Percentiles rank a stretch among this genome's conserved stretches.
Conservation (phyloP, 2,888 invertebrate species). For the Agrypnus murinus region DNA sequence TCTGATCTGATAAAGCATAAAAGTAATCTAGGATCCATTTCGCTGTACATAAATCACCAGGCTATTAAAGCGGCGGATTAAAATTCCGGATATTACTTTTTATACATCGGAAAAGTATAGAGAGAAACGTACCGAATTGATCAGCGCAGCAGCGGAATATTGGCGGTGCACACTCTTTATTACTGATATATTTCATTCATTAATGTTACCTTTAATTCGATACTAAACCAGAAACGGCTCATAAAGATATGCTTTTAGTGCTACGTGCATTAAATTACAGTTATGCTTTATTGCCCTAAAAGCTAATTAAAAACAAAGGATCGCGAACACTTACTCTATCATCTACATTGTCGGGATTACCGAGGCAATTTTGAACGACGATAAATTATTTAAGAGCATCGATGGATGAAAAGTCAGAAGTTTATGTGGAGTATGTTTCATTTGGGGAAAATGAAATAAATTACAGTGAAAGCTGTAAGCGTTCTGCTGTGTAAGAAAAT, state of each 20-base stretch:
- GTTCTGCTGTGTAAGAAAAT: too few relatives aligned
- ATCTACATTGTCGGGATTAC: constrained; percentile 34
- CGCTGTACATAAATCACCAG: constrained; percentile 45
- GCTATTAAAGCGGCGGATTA: constrained; percentile 48
- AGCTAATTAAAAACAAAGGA: constrained; percentile 50
- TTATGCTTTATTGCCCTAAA: constrained; percentile 49
- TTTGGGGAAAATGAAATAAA: too few relatives aligned
- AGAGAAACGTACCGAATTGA: constrained; percentile 40
- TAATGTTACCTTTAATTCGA: constrained; percentile 52
- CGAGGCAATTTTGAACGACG: constrained; percentile 16
- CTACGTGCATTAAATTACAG: constrained; percentile 47
- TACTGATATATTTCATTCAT: constrained; percentile 51
- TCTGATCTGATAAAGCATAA: constrained; percentile 33
- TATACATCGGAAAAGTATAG: constrained; percentile 32
- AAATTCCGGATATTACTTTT: constrained; percentile 49
- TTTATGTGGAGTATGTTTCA: too few relatives aligned
- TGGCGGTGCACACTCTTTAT: constrained; percentile 38
- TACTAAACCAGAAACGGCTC: constrained; percentile 48
- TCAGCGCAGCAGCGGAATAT: constrained; percentile 31
- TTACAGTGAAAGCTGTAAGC: too few relatives aligned
- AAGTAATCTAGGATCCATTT: constrained; percentile 45
- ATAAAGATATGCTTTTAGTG: constrained; percentile 51
- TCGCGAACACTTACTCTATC: constrained; percentile 35
- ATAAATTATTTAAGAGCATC: constrained; percentile 26
- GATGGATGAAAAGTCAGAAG: constrained; percentile 9